Base-by-base conservation (phyloP, 2,888 invertebrate species). In the Periphyllus acericola region DNA sequence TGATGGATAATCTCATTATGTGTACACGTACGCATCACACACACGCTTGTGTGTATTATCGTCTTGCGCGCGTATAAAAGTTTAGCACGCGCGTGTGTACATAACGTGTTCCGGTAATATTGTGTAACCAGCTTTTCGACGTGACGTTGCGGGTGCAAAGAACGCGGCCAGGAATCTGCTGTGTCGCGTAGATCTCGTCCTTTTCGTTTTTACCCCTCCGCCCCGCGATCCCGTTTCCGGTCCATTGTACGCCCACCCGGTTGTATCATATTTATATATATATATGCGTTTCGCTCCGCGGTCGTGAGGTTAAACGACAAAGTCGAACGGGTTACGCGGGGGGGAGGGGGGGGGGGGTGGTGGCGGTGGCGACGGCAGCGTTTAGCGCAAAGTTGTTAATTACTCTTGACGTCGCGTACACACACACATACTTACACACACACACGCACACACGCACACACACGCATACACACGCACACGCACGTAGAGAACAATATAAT, bases 321-420 rank as follows among this genome's bases (percentile, higher is more conserved):
- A 80, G 79, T 79, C 29, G 14, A 60, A 46, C 40, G 71, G 32
- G 40, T 32, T 6, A 19, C 8, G 72, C 21, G 60, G 9, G 21
- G 19, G 6, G 60, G 60, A 8, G 60, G 60, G 3, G n/a, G 17
- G 5, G 32, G 17, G 52, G 40, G 46, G 6, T 4, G 4, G 68
- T 11, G 66, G 3, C 32, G 84, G 17, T 34, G 36, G 74, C 60
- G 83, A 19, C 72, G 72, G 46, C 6, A 34, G 46, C 14, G 71
- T 72, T 83, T 29, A 17, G 75, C 34, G 55, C 80, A 86, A 86
- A 86, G 86, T 86, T 86, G 86, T 86, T 86, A 86, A 86, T 86
- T 86, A 86, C 86, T 79, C 86, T 86, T 86, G 86, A 86, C 86
- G 72, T 80, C 72, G 72, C 79, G 75, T 32, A 40, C 29, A 32